Evolutionary conservation across 1,140 invertebrate genomes (phyloP).

Genomic region (Bradynema listronoti): DNA sequence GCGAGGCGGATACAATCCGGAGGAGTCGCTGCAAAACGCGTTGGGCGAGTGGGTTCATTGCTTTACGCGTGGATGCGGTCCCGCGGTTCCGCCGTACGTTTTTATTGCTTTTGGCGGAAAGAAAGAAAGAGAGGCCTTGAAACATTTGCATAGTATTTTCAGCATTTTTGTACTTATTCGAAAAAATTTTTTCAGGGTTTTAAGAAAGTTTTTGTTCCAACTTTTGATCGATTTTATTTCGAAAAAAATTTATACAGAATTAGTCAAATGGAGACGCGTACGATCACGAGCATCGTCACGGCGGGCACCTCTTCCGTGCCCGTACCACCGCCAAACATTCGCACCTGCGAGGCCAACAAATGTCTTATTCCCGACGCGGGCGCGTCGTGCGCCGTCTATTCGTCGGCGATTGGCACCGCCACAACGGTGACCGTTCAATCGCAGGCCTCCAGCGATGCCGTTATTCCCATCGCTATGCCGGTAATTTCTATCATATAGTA

Average conservation of each 20-base stretch:
- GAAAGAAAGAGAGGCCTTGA: too few relatives aligned
- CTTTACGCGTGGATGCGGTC: conserved; percentile 33
- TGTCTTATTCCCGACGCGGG: too few relatives aligned
- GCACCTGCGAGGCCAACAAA: conserved; percentile 50
- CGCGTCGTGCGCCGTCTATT: too few relatives aligned
- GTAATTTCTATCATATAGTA: too few relatives aligned
- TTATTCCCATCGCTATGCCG: conserved; percentile 32
- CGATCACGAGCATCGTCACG: conserved; percentile 36
- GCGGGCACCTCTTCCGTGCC: conserved; percentile 2
- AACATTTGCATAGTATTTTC: too few relatives aligned
- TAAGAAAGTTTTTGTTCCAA: too few relatives aligned
- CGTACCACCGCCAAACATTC: conserved; percentile 41
- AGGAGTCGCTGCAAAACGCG: conserved; percentile 32
- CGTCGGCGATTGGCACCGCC: conserved; percentile 45
- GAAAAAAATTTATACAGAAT: conserved; percentile 23
- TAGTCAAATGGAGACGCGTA: conserved; percentile 45
- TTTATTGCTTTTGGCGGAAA: conserved; percentile 23
- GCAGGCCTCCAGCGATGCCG: conserved; percentile 32
- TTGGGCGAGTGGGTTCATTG: conserved; percentile 37
- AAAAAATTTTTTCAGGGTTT: too few relatives aligned
- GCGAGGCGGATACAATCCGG: too few relatives aligned
- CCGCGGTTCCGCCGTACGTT: conserved; percentile 46
- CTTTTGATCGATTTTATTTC: background rate
- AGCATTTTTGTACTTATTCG: conserved; percentile 5
- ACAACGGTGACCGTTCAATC: conserved; percentile 49